Percentiles rank a stretch among this genome's conserved stretches.
Conservation (phyloP, 2,113 vertebrate species). For the Turnix velox region DNA sequence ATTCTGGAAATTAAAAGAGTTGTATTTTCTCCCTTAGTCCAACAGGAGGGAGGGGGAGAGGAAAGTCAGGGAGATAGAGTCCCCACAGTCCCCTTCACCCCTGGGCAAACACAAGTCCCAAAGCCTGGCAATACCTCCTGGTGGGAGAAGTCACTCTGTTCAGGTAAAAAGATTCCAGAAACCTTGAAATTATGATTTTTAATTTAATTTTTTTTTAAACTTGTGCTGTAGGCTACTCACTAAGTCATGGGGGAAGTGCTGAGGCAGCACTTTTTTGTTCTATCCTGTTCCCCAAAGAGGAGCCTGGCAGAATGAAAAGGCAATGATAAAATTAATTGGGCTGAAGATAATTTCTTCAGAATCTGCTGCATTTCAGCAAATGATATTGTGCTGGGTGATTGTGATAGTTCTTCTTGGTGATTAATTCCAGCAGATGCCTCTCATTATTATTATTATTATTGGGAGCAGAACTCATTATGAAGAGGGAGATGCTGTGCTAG, state of each 20-base stretch:
- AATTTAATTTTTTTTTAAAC: not conserved
- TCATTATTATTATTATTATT: fast-evolving
- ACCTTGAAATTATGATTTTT: not conserved
- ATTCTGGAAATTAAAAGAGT: not conserved
- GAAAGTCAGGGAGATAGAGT: not conserved
- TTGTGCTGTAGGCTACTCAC: not conserved
- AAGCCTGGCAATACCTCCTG: not conserved
- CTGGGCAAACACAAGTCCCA: too few relatives aligned
- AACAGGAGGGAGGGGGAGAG: not conserved
- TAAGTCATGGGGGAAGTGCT: not conserved
- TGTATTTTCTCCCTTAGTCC: not conserved
- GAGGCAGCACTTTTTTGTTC: not conserved
- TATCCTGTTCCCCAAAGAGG: not conserved
- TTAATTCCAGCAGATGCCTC: not conserved
- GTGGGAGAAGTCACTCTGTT: too few relatives aligned
- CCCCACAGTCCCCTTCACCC: fast-evolving
- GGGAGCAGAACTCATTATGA: not conserved
- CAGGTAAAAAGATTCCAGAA: not conserved
- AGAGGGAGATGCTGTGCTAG: not conserved
- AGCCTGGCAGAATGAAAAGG: not conserved
- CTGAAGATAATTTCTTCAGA: not conserved
- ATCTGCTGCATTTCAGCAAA: not conserved
- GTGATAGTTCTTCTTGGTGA: not conserved
- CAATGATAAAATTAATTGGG: not conserved
- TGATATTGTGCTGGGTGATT: not conserved